Evolutionary conservation across 2,888 invertebrate species (phyloP).

Genomic region (Eilema griseolum): DNA sequence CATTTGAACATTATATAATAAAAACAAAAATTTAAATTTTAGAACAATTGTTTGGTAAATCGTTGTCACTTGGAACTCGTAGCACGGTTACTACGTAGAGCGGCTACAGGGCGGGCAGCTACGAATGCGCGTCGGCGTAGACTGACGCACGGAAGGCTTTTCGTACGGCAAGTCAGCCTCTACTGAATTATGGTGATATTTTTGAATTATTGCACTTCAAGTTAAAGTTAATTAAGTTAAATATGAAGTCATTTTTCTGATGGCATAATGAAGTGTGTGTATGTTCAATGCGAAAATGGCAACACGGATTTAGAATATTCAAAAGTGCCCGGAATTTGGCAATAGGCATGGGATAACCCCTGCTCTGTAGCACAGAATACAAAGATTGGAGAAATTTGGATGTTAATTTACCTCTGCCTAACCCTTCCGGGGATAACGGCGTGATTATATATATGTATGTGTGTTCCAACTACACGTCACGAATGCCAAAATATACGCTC

Average conservation of each 20-base stretch:
- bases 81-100: conserved; percentile 56
- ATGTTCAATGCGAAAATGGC: neutral
- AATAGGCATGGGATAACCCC: too few species aligned
- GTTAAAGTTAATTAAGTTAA: too few species aligned
- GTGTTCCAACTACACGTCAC: too few species aligned
- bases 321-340: too few species aligned
- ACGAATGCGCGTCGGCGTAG: conserved; percentile 59
- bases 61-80: conserved; percentile 42
- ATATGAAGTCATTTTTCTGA: too few species aligned
- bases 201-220: conserved; percentile 4
- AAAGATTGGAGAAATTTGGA: too few species aligned
- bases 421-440: too few species aligned
- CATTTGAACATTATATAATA: conserved; percentile 11
- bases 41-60: neutral
- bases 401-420: too few species aligned
- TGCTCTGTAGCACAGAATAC: too few species aligned
- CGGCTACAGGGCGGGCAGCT: conserved; percentile 66
- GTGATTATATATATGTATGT: too few species aligned
- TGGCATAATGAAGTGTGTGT: neutral
- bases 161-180: neutral
- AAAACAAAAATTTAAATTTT: neutral
- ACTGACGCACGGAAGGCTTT: conserved; percentile 48
- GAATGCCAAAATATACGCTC: too few species aligned
- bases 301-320: too few species aligned
- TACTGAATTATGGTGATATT: conserved; percentile 3